Conservation (phyloP, 2,113 vertebrate genomes). For the Dunckerocampus dactyliophorus region DNA sequence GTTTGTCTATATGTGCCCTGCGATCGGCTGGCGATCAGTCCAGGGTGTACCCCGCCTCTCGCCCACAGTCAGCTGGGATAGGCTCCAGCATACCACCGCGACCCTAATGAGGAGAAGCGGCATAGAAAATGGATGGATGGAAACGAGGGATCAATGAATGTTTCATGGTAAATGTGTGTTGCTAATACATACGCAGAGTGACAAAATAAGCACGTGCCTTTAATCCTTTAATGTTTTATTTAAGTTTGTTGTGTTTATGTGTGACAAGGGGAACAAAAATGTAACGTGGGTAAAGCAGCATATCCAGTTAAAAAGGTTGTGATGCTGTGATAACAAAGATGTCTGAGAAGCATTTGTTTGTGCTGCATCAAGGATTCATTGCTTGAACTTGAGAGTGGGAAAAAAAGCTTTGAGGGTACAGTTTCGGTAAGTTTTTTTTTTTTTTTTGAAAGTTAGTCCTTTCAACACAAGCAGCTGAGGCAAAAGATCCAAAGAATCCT, state of each 20-base stretch:
- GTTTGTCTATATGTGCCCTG: too few species aligned
- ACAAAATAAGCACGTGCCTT: too few species aligned
- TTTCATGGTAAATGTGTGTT: too few species aligned
- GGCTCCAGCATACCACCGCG: too few species aligned
- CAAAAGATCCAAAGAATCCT: conserved; percentile 50
- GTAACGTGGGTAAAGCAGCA: not conserved
- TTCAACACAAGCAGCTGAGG: conserved; percentile 41
- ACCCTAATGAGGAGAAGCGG: too few species aligned
- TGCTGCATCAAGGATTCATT: conserved; percentile 38
- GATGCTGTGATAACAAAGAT: conserved; percentile 19
- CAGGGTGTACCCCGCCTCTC: too few species aligned
- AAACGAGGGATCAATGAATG: too few species aligned
- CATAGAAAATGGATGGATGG: too few species aligned
- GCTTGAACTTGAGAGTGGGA: conserved; percentile 18
- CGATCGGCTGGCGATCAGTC: too few species aligned
- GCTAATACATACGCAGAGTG: too few species aligned
- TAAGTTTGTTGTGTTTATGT: not conserved
- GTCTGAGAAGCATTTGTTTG: conserved; percentile 34
- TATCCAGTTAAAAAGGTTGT: not conserved
- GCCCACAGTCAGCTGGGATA: too few species aligned
- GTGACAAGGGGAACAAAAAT: not conserved
- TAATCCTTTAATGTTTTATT: not conserved
- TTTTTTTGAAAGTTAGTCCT: conserved; percentile 39
- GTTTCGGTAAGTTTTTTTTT: conserved; percentile 12
- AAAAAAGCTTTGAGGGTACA: conserved; percentile 44